These are phyloP conservation scores for Drosophila burlai DNA, from an alignment of 1,140 invertebrate species.

Conservation along the genomic window DNA sequence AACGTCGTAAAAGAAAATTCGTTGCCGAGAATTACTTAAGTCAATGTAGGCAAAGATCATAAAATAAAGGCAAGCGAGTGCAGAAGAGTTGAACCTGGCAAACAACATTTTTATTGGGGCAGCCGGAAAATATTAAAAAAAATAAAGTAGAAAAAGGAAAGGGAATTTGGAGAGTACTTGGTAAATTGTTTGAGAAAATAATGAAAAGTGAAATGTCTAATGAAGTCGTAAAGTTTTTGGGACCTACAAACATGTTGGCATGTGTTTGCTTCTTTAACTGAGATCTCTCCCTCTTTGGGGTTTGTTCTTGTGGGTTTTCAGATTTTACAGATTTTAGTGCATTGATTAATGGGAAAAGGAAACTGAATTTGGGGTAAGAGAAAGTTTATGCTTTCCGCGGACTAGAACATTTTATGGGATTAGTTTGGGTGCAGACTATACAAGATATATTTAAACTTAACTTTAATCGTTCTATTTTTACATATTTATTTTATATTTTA, in stretches of 20 bases:
- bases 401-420: constrained; percentile 6
- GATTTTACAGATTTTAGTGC: constrained; percentile 30
- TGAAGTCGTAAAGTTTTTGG: constrained; percentile 70
- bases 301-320: constrained; percentile 61
- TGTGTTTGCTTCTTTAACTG: constrained; percentile 20
- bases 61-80: constrained; percentile 48
- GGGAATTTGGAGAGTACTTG: constrained; percentile 61
- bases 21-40: constrained; percentile 78
- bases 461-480: too few species aligned
- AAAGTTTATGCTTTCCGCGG: background rate
- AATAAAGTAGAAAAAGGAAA: constrained; percentile 18
- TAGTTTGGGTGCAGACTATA: background rate
- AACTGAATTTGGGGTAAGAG: constrained; percentile 24
- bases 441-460: background rate
- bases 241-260: constrained; percentile 61
- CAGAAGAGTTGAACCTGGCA: constrained; percentile 52
- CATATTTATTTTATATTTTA: background rate
- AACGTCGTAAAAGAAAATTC: constrained; percentile 63
- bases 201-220: constrained; percentile 79
- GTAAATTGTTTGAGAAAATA: constrained; percentile 62
- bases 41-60: constrained; percentile 76
- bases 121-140: constrained; percentile 78
- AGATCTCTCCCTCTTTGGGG: constrained; percentile 31
- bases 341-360: constrained; percentile 49
- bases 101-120: constrained; percentile 67